A percentile compares a stretch with the other conserved stretches of the same genome.
Conservation (phyloP, 2,888 invertebrate species). For the Ichneumon xanthorius region DNA sequence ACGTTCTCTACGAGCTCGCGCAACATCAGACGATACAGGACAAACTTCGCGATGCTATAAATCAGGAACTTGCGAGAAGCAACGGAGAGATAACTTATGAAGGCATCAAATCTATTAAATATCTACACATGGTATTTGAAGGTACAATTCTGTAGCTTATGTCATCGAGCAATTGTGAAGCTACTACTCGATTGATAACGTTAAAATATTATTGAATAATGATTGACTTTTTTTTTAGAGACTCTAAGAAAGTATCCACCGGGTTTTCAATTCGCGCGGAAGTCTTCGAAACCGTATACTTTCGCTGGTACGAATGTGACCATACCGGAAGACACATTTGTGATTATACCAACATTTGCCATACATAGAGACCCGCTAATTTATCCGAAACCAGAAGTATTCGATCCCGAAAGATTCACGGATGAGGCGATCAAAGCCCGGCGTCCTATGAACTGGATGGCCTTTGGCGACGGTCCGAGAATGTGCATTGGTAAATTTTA, state of each 20-base stretch:
- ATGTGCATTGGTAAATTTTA: no score
- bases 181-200: no score
- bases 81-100: conserved; percentile 81
- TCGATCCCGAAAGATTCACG: conserved; percentile 79
- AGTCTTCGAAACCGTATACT: background rate
- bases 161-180: background rate
- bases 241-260: background rate
- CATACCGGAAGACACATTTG: conserved; percentile 60
- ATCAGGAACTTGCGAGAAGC: conserved; percentile 72
- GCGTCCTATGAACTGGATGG: conserved; percentile 75
- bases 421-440: conserved; percentile 71
- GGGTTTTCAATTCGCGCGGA: background rate
- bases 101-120: conserved; percentile 65
- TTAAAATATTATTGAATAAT: background rate
- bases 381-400: conserved; percentile 75
- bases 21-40: conserved; percentile 83
- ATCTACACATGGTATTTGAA: background rate
- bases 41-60: conserved; percentile 81
- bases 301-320: conserved; percentile 60
- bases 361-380: conserved; percentile 67
- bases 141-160: background rate
- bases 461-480: conserved; percentile 71
- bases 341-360: conserved; percentile 65
- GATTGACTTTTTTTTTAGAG: background rate
- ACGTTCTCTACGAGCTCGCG: conserved; percentile 84